Evolutionary conservation across 1,140 invertebrate species (phyloP).

Genomic region (Helicoverpa armigera): DNA sequence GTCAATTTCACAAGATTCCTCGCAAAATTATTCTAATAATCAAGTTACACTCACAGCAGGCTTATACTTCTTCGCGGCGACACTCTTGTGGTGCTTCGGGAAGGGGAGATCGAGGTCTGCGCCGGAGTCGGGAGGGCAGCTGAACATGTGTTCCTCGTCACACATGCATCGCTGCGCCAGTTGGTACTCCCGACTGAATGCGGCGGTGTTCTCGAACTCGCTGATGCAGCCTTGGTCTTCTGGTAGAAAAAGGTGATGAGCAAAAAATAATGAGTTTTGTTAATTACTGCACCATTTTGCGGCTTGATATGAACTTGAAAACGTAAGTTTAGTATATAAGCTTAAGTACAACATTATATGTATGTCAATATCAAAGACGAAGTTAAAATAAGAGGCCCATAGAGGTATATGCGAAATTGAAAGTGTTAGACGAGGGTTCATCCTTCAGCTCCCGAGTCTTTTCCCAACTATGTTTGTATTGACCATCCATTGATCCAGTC

Average conservation of each 20-base stretch:
- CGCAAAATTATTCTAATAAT: background rate
- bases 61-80: constrained; percentile 94
- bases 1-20: background rate
- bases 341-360: too few relatives aligned
- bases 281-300: too few relatives aligned
- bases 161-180: constrained; percentile 98
- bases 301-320: too few relatives aligned
- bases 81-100: constrained; percentile 88
- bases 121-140: constrained; percentile 88
- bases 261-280: background rate
- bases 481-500: too few relatives aligned
- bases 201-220: constrained; percentile 98
- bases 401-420: too few relatives aligned
- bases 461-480: too few relatives aligned
- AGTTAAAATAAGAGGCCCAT: too few relatives aligned
- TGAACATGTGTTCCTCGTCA: constrained; percentile 99
- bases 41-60: constrained; percentile 84
- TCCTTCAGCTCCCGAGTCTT: too few relatives aligned
- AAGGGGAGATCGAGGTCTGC: constrained; percentile 84
- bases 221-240: constrained; percentile 95
- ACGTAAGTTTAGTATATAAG: too few relatives aligned
- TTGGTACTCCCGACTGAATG: constrained; percentile 98
- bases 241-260: constrained; percentile 44
- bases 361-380: too few relatives aligned
- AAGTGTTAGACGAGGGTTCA: too few relatives aligned